Evolutionary conservation across 2,797 vertebrate species (phyloP).

Genomic region (Oceanodroma leucorhoa): DNA sequence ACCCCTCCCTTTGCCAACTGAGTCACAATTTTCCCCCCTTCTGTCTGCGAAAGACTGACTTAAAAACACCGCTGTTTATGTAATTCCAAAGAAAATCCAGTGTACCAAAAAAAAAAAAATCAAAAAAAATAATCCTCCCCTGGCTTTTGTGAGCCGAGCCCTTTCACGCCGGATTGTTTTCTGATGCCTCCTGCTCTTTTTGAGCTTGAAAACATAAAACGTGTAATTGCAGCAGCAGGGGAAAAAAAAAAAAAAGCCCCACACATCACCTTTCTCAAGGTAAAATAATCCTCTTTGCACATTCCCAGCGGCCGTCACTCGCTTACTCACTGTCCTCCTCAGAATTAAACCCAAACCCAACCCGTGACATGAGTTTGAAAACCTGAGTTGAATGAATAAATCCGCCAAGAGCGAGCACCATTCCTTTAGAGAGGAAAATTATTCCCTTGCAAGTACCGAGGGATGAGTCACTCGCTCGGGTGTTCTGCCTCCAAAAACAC

Average conservation of each 20-base stretch:
- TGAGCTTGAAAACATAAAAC: neutral
- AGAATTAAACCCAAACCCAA: slow-evolving; percentile 32
- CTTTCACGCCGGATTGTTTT: neutral
- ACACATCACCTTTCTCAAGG: slow-evolving; percentile 56
- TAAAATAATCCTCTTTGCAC: slow-evolving; percentile 60
- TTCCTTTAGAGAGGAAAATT: slow-evolving; percentile 57
- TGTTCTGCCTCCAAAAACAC: slow-evolving; percentile 47
- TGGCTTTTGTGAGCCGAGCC: slow-evolving; percentile 19
- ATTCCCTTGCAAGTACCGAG: slow-evolving; percentile 62
- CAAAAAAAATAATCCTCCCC: neutral
- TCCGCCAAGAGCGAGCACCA: slow-evolving; percentile 27
- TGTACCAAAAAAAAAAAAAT: neutral
- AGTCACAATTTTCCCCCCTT: slow-evolving; percentile 53
- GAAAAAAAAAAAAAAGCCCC: neutral
- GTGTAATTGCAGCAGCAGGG: neutral
- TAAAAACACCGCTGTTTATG: slow-evolving; percentile 45
- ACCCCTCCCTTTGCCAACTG: slow-evolving; percentile 46
- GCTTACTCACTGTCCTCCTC: slow-evolving; percentile 26
- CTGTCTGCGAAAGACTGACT: slow-evolving; percentile 18
- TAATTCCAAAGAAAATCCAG: slow-evolving; percentile 45
- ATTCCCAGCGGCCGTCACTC: neutral
- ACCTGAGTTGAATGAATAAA: slow-evolving; percentile 66
- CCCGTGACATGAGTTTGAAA: slow-evolving; percentile 56
- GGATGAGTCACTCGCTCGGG: slow-evolving; percentile 72
- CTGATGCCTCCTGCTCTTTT: neutral